phyloP scores from a whole-genome alignment of 2,113 vertebrate genomes.

The Leptocoma aspasia region DNA sequence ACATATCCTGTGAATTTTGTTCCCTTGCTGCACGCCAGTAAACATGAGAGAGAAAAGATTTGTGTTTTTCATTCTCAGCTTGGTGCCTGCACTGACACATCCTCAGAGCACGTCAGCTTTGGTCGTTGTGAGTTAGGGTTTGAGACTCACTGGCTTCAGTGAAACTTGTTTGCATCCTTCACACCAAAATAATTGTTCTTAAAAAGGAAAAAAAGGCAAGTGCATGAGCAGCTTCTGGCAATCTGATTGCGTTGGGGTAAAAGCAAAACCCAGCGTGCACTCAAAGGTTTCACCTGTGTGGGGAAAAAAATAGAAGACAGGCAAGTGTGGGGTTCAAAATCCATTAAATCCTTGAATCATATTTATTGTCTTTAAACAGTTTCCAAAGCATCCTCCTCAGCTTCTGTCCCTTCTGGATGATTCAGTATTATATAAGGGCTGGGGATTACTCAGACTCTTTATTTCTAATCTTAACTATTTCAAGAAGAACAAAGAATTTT shows the following conservation, averaged over 20 bases:
- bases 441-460: not conserved
- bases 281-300: not conserved
- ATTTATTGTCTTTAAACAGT: not conserved
- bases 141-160: not conserved
- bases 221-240: not conserved
- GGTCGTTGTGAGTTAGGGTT: not conserved
- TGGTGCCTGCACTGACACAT: not conserved
- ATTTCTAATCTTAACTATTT: not conserved
- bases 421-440: not conserved
- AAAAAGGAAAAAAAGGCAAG: not conserved
- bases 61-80: not conserved
- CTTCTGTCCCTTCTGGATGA: not conserved
- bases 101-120: not conserved
- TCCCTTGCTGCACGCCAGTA: not conserved
- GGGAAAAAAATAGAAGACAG: not conserved
- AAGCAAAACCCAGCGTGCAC: not conserved
- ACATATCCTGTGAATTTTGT: not conserved
- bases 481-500: not conserved
- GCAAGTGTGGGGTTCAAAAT: not conserved
- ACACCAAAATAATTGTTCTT: not conserved
- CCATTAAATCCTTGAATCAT: not conserved
- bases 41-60: not conserved
- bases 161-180: not conserved
- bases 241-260: not conserved
- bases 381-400: not conserved